Evolutionary conservation across 2,797 vertebrate species (phyloP), one percentile per base, ranked within the genome.

Genomic region (Lycodopsis pacificus): DNA sequence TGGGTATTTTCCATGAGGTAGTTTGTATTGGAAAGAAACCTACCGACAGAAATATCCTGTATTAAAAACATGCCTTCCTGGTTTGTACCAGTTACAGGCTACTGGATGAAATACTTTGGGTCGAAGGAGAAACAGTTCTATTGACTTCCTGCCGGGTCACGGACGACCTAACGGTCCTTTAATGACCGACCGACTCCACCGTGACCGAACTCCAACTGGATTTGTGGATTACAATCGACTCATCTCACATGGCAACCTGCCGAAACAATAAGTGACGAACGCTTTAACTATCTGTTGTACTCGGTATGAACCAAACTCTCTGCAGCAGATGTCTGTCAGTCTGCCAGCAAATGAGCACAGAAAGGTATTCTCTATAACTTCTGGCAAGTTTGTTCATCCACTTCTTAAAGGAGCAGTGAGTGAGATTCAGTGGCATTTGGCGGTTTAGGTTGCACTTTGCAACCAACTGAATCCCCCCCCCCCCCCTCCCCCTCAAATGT

Each of bases 241-340:
- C 51, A 62, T 58, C 76, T 64, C 65, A 49, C 74, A 72, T 2
- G 11, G 48, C 0, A 5, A 27, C 25, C 64, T 17, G 22, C 71
- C 76, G 71, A 73, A 73, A 58, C 13, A 76, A 62, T 65, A 65
- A 32, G 56, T 65, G 65, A 83, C 74, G 65, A 71, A 51, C 2
- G 48, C 53, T 53, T 76, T 51, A 66, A 79, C 76, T 38, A 72
- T 61, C 32, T 34, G 67, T 75, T 36, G 40, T 54, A 53, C 51
- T 59, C 70, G 1, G 42, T 22, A 36, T 62, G 70, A 80, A 57
- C 68, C 65, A 34, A 82, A 73, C 57, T 15, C 46, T 57, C 51
- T 20, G 27, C 68, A 59, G 34, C 76, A 66, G 71, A 54, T 76
- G 69, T 77, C 76, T 65, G 20, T 49, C 10, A 20, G 34, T 72